Evolutionary conservation across 2,113 vertebrate genomes (phyloP).

Genomic region (Narcine bancroftii): DNA sequence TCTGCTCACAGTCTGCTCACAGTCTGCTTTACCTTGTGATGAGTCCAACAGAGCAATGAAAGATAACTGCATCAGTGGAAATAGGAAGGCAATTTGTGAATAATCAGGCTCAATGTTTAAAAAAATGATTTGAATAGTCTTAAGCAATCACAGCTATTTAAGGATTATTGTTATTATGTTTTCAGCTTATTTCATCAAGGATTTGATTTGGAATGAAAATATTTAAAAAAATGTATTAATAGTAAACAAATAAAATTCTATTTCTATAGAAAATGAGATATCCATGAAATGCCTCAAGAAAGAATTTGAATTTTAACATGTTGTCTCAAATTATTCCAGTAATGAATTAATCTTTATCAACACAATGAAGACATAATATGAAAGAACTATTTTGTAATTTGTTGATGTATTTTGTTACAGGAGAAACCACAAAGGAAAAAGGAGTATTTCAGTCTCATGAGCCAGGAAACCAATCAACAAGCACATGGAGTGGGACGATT

Average conservation of each 20-base stretch:
- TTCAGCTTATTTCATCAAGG: not conserved
- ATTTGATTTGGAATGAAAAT: not conserved
- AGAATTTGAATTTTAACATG: not conserved
- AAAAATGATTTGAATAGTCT: not conserved
- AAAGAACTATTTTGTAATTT: not conserved
- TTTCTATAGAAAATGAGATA: not conserved
- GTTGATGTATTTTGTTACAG: slow-evolving; percentile 16
- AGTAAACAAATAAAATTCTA: not conserved
- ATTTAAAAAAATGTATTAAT: not conserved
- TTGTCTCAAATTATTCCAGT: not conserved
- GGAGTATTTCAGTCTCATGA: not conserved
- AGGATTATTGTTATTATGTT: not conserved
- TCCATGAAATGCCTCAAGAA: not conserved
- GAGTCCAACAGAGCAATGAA: no score
- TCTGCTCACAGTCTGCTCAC: no score
- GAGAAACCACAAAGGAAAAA: slow-evolving; percentile 18
- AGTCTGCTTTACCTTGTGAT: no score
- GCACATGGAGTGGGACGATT: not conserved
- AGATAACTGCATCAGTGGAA: not conserved
- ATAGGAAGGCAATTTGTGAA: no score
- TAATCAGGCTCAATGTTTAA: no score
- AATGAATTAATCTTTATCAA: not conserved
- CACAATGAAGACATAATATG: not conserved
- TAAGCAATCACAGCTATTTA: not conserved
- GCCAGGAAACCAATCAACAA: not conserved